Conservation (phyloP, 1,140 invertebrate genomes). For the Ceratina calcarata region DNA sequence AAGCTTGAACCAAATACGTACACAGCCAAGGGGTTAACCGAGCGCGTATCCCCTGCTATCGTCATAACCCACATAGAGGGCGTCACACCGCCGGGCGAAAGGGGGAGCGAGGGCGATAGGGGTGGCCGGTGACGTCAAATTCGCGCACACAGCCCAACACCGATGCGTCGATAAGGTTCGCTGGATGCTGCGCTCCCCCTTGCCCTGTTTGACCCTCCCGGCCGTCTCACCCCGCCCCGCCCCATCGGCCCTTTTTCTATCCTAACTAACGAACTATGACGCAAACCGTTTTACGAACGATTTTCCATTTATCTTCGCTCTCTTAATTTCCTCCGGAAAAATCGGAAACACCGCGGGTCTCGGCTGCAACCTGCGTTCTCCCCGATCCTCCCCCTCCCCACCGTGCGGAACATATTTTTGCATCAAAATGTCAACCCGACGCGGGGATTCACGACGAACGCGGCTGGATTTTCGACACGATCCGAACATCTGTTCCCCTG, state of each 20-base stretch:
- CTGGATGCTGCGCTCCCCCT: conserved; percentile 63
- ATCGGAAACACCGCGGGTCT: conserved; percentile 21
- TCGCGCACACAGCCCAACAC: conserved; percentile 63
- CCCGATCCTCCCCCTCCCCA: background rate
- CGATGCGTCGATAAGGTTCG: conserved; percentile 62
- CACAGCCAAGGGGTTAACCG: conserved; percentile 68
- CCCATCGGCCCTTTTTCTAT: conserved; percentile 21
- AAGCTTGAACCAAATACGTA: conserved; percentile 56
- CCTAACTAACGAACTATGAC: conserved; percentile 50
- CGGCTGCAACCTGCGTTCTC: too few species aligned
- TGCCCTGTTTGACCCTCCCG: background rate
- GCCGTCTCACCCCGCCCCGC: background rate
- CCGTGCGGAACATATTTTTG: conserved; percentile 20
- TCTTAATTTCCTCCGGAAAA: conserved; percentile 46
- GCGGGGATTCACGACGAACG: background rate
- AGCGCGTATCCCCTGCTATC: conserved; percentile 69
- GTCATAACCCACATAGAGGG: conserved; percentile 78
- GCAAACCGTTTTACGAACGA: conserved; percentile 47
- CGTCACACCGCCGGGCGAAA: conserved; percentile 69
- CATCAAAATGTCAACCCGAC: conserved; percentile 37
- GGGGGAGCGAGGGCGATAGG: conserved; percentile 20
- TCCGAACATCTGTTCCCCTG: conserved; percentile 7
- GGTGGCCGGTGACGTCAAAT: conserved; percentile 72
- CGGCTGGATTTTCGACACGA: conserved; percentile 5
- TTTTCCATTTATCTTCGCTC: conserved; percentile 47